Percentiles rank a stretch among this genome's conserved stretches.
phyloP scores from a whole-genome alignment of 2,888 invertebrate species.

The Drosophila rellima region DNA sequence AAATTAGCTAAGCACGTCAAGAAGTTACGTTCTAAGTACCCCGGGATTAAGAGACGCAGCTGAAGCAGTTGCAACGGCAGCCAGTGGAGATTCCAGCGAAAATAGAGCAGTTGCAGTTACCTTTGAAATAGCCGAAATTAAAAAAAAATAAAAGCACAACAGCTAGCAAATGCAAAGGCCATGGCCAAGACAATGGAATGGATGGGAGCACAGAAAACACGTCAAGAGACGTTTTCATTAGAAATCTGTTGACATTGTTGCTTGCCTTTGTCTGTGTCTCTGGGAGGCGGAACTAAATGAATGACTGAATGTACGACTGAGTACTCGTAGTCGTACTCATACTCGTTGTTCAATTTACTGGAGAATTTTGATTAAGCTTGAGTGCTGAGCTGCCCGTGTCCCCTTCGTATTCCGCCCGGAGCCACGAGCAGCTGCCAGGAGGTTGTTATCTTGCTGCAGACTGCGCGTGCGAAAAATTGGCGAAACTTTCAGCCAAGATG shows the following conservation, averaged over 20 bases:
- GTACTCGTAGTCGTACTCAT: conserved; percentile 13
- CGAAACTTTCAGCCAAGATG: conserved; percentile 15
- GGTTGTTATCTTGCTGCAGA: neutral
- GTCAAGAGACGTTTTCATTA: conserved; percentile 40
- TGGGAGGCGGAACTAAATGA: conserved; percentile 7
- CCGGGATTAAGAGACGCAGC: neutral
- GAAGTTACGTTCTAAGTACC: conserved; percentile 9
- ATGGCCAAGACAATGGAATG: conserved; percentile 33
- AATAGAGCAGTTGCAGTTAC: neutral
- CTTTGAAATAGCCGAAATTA: neutral
- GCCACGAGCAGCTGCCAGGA: neutral
- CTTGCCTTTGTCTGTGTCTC: conserved; percentile 1
- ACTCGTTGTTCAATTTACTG: conserved; percentile 38
- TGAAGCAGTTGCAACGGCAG: neutral
- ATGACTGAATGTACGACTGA: conserved; percentile 10
- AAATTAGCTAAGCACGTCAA: conserved; percentile 21
- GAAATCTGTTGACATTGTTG: conserved; percentile 57
- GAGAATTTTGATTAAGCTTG: conserved; percentile 46
- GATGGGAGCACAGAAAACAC: neutral
- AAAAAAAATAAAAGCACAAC: neutral
- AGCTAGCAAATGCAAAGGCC: neutral
- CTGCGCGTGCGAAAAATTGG: conserved; percentile 29
- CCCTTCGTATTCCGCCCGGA: neutral
- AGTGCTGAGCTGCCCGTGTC: conserved; percentile 3
- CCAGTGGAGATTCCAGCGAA: neutral